These are phyloP conservation scores for Scaptomyza pallida DNA, from an alignment of 1,140 invertebrate species.

Conservation along the genomic window DNA sequence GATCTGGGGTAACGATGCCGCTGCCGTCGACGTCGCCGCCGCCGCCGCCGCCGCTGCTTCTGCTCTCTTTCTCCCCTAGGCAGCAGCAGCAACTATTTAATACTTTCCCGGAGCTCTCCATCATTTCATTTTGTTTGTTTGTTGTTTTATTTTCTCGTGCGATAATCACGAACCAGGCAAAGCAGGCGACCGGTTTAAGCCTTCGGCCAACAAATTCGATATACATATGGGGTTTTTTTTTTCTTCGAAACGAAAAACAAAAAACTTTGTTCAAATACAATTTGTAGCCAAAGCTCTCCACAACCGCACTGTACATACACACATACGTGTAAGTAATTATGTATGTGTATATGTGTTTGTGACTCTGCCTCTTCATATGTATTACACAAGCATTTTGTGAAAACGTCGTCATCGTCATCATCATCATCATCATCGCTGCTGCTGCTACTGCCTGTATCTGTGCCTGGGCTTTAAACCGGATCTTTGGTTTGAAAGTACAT, in stretches of 20 bases:
- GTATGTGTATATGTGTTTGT: conserved; percentile 11
- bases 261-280: conserved; percentile 49
- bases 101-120: conserved; percentile 40
- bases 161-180: conserved; percentile 44
- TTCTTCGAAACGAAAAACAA: too few relatives aligned
- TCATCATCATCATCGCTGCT: conserved; percentile 35
- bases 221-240: conserved; percentile 47
- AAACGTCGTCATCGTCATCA: conserved; percentile 65
- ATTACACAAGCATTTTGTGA: conserved; percentile 82
- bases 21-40: conserved; percentile 15
- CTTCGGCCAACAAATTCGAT: conserved; percentile 43
- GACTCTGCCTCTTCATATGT: conserved; percentile 55
- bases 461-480: conserved; percentile 76
- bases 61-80: conserved; percentile 6
- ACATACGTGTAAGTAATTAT: conserved; percentile 3
- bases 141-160: conserved; percentile 27
- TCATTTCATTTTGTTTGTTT: conserved; percentile 7
- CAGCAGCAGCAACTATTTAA: conserved; percentile 20
- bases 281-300: conserved; percentile 55
- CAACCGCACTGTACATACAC: conserved; percentile 10
- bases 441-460: conserved; percentile 66
- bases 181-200: conserved; percentile 49
- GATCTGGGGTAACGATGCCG: conserved; percentile 51
- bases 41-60: conserved; percentile 8
- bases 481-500: conserved; percentile 82